Base-by-base conservation (phyloP, 2,113 vertebrate species). In the Uria lomvia region DNA sequence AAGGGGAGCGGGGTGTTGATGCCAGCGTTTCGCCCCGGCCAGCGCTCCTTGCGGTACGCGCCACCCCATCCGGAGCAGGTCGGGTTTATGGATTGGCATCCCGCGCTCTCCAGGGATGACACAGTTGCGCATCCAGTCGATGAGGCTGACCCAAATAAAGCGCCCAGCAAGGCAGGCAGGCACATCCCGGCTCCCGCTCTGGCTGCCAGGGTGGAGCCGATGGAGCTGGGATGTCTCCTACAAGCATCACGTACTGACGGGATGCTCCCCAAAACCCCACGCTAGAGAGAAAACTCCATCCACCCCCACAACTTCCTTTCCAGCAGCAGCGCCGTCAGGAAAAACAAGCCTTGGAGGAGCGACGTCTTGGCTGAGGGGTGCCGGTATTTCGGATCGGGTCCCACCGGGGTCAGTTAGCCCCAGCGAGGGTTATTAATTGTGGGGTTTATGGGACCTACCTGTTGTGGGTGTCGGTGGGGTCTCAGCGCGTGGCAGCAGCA, bases 111-210 rank as follows among this genome's bases (percentile, higher is more conserved):
- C 95, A 94, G 95, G 94, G 92, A 92, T 93, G 90, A 82, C 94
- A 82, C 90, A 85, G 52, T 60, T 83, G 93, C 85, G 82, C 58
- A 16, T 2, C 6, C 88, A 63, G 88, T 93, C 85, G 49, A 92
- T 94, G 85, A 36, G 83, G 38, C 26, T 95, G 95, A 97, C 95
- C 95, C 96, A 88, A 94, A 96, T 94, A 75, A 43, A 89, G 49
- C 3, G 0, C 27, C 92, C 86, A 63, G 78, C 62, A 13, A 40
- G 40, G 40, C 40, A 65, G 59, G 83, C 72, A 20, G 72, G 66
- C 66, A 32, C 58, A 4, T 40, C 83, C 74, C 16, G 0, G 42
- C 50, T 65, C 89, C 81, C 3, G 3, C 15, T 27, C 73, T 7
- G 1, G 59, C 78, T 88, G 49, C 81, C 65, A 47, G 49, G 29